phyloP scores from a whole-genome alignment of 2,113 vertebrate genomes.

The Passer domesticus region DNA sequence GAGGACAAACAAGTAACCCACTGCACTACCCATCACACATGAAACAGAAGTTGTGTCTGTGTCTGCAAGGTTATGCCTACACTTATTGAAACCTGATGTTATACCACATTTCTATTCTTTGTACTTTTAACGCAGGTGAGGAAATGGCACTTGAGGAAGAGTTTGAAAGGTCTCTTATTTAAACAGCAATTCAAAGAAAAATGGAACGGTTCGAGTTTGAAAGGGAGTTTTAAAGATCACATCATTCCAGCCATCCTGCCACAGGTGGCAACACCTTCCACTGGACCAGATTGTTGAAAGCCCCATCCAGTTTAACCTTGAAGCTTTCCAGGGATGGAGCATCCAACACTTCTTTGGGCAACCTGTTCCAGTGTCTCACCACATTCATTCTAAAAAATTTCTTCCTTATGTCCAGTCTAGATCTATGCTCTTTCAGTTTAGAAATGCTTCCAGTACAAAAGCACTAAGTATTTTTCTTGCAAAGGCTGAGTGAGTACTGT shows the following conservation, averaged over 20 bases:
- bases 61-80: neutral
- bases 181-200: neutral
- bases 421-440: rapidly evolving
- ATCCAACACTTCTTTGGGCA: neutral
- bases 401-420: neutral
- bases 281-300: neutral
- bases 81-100: neutral
- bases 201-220: neutral
- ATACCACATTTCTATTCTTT: neutral
- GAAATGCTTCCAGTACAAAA: neutral
- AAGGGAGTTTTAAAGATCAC: neutral
- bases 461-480: neutral
- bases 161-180: neutral
- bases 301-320: neutral
- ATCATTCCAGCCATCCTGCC: rapidly evolving
- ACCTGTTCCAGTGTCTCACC: neutral
- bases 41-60: neutral
- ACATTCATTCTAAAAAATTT: neutral
- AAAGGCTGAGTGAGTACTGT: neutral
- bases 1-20: neutral
- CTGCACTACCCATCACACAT: rapidly evolving
- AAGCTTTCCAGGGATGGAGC: neutral
- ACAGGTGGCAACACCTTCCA: neutral
- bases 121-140: neutral
- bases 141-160: neutral